These are phyloP conservation scores for Australoheros facetus DNA, from an alignment of 2,797 vertebrate genomes.

Conservation along the genomic window DNA sequence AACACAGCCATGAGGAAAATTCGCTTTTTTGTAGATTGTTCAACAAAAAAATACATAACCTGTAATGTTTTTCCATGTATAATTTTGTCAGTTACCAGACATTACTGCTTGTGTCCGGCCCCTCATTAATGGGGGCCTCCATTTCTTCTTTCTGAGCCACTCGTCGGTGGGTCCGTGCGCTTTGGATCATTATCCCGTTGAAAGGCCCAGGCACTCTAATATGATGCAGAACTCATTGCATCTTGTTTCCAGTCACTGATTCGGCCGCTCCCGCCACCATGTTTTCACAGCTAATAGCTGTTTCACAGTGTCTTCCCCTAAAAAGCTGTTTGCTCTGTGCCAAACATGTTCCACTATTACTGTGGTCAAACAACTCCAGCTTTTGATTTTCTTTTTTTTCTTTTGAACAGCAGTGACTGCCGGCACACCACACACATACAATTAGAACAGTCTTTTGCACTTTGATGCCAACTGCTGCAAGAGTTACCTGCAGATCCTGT, in stretches of 20 bases:
- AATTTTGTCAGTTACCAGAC: not conserved
- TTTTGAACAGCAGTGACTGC: not conserved
- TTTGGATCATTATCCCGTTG: not conserved
- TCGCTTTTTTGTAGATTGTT: accelerated
- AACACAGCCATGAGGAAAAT: not conserved
- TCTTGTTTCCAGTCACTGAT: not conserved
- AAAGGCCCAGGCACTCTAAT: not conserved
- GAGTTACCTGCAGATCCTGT: not conserved
- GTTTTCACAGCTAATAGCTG: not conserved
- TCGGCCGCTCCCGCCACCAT: not conserved
- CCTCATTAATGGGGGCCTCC: not conserved
- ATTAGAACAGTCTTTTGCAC: not conserved
- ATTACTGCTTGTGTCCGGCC: not conserved
- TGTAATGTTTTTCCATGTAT: not conserved
- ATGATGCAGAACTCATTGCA: not conserved
- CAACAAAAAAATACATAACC: not conserved
- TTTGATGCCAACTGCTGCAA: not conserved
- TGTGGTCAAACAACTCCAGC: not conserved
- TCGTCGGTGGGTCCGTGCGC: not conserved
- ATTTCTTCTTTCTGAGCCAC: constrained; percentile 4
- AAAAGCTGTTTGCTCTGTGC: not conserved
- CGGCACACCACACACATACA: not conserved
- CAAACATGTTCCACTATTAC: not conserved
- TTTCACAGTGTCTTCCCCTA: not conserved
- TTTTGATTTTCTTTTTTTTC: not conserved